phyloP scores from a whole-genome alignment of 2,113 vertebrate species.

The Xenopus tropicalis region DNA sequence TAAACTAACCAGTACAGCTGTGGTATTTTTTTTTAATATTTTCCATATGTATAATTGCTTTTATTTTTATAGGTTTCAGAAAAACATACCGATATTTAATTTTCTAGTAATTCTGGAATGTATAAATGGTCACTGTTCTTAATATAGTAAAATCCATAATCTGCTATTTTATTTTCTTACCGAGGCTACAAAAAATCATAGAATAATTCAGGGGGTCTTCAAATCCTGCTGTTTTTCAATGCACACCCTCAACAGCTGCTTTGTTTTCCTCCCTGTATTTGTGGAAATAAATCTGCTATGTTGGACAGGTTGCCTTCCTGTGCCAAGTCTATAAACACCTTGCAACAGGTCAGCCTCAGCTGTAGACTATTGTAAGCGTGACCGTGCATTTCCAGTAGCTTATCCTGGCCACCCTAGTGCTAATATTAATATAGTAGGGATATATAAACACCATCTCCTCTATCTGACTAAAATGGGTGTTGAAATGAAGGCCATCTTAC shows the following conservation, averaged over 20 bases:
- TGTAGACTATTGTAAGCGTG: background rate
- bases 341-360: background rate
- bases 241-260: background rate
- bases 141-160: background rate
- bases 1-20: too few species aligned
- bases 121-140: background rate
- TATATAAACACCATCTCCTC: constrained; percentile 51
- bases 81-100: too few species aligned
- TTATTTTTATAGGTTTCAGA: too few species aligned
- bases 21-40: too few species aligned
- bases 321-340: background rate
- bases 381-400: background rate
- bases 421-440: background rate
- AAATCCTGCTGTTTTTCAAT: background rate
- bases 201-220: background rate
- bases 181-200: too few species aligned
- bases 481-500: constrained; percentile 51
- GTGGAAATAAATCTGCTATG: background rate
- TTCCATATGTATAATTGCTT: too few species aligned
- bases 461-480: constrained; percentile 46
- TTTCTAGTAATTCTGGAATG: too few species aligned
- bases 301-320: background rate
- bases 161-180: background rate
- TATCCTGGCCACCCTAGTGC: background rate
- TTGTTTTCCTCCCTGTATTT: background rate